Conservation (phyloP, 2,113 vertebrate species). For the Malurus melanocephalus region DNA sequence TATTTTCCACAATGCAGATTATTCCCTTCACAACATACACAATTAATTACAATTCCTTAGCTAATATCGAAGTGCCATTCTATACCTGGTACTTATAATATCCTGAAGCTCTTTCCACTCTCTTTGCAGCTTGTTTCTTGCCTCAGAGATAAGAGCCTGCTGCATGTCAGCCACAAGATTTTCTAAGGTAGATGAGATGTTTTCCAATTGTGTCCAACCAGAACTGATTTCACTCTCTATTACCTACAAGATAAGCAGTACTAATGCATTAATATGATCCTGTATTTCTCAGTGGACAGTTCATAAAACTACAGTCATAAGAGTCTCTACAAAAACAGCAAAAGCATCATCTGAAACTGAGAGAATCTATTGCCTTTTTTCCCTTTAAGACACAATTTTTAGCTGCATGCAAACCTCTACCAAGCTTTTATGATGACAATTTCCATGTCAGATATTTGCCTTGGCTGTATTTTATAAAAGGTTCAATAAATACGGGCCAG, state of each 20-base stretch:
- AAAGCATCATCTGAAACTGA: background rate
- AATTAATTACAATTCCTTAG: background rate
- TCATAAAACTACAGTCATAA: background rate
- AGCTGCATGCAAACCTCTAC: background rate
- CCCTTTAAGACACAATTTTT: background rate
- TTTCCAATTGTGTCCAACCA: slow-evolving; percentile 77
- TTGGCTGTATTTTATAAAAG: background rate
- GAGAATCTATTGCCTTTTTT: background rate
- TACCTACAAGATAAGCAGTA: slow-evolving; percentile 60
- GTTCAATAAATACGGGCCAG: background rate
- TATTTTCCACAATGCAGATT: background rate
- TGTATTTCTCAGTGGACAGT: background rate
- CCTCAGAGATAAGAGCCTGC: slow-evolving; percentile 60
- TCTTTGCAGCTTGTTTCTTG: slow-evolving; percentile 66
- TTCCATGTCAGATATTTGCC: background rate
- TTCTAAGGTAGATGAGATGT: slow-evolving; percentile 66
- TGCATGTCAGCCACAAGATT: slow-evolving; percentile 36
- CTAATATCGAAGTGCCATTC: background rate
- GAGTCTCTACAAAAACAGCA: background rate
- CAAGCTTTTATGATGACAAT: background rate
- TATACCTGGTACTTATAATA: slow-evolving; percentile 76
- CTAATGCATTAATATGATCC: background rate
- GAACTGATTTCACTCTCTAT: slow-evolving; percentile 75
- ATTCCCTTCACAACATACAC: background rate
- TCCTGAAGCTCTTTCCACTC: slow-evolving; percentile 77